phyloP scores from a whole-genome alignment of 2,113 vertebrate genomes.

The Myiozetetes cayanensis region DNA sequence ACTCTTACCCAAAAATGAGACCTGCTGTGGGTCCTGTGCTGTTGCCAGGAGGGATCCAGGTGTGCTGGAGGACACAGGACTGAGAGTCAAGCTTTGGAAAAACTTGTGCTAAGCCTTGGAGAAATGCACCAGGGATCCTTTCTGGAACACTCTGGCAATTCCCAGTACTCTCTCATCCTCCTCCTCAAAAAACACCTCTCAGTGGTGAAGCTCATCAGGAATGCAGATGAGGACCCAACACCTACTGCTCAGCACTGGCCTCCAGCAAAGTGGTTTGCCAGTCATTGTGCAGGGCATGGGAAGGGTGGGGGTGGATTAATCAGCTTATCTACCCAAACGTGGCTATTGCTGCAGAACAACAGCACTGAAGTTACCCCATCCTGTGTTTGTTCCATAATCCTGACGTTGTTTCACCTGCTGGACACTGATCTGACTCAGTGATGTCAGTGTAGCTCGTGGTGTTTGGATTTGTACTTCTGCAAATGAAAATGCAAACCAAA shows the following conservation, averaged over 20 bases:
- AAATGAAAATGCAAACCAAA: not conserved
- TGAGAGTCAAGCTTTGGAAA: not conserved
- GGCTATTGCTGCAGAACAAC: not conserved
- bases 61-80: not conserved
- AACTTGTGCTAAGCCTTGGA: not conserved
- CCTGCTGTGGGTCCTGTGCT: rapidly evolving
- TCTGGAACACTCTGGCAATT: not conserved
- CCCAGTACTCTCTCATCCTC: not conserved
- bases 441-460: not conserved
- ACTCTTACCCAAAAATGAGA: not conserved
- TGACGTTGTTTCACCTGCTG: not conserved
- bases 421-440: not conserved
- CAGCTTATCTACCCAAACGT: not conserved
- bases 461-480: not conserved
- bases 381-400: not conserved
- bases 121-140: not conserved
- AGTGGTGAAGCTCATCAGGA: not conserved
- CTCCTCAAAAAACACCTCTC: not conserved
- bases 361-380: not conserved
- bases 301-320: not conserved
- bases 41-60: not conserved
- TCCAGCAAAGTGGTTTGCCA: not conserved
- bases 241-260: not conserved
- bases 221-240: not conserved
- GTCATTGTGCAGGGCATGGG: not conserved